phyloP scores from a whole-genome alignment of 2,888 invertebrate species.

The Phytoseiulus persimilis region DNA sequence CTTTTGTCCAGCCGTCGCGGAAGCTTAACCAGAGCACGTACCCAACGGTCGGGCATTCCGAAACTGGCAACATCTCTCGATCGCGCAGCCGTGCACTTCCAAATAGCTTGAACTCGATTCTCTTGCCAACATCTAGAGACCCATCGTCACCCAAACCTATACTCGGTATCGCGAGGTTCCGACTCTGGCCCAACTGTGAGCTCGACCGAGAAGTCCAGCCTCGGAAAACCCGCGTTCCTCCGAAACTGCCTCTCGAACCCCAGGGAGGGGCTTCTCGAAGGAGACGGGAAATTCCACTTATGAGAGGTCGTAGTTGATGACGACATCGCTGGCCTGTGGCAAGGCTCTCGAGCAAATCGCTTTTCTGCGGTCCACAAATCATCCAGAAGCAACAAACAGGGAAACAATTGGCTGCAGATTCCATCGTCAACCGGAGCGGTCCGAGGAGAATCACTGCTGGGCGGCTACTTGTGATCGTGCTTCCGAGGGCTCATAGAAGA shows the following conservation, averaged over 20 bases:
- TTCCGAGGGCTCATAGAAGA: neutral
- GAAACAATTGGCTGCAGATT: neutral
- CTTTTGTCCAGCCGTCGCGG: neutral
- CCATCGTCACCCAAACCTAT: too few species aligned
- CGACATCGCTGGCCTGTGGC: neutral
- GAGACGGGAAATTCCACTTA: neutral
- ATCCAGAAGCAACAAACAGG: neutral
- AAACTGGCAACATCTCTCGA: neutral
- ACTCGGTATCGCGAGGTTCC: too few species aligned
- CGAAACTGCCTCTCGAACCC: neutral
- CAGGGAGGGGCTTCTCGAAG: neutral
- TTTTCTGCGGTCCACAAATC: neutral
- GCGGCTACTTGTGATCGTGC: neutral
- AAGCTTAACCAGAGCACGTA: neutral
- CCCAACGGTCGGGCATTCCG: neutral
- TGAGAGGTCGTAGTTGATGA: neutral
- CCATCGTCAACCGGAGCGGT: neutral
- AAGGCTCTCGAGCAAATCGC: neutral
- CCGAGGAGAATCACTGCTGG: neutral
- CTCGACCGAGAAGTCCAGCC: too few species aligned
- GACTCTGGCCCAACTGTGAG: too few species aligned
- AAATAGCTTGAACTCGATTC: too few species aligned
- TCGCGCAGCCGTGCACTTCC: too few species aligned
- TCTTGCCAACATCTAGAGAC: too few species aligned
- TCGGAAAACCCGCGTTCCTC: too few species aligned